These are phyloP conservation scores for Takifugu rubripes DNA, from an alignment of 2,797 vertebrate species.

Conservation along the genomic window DNA sequence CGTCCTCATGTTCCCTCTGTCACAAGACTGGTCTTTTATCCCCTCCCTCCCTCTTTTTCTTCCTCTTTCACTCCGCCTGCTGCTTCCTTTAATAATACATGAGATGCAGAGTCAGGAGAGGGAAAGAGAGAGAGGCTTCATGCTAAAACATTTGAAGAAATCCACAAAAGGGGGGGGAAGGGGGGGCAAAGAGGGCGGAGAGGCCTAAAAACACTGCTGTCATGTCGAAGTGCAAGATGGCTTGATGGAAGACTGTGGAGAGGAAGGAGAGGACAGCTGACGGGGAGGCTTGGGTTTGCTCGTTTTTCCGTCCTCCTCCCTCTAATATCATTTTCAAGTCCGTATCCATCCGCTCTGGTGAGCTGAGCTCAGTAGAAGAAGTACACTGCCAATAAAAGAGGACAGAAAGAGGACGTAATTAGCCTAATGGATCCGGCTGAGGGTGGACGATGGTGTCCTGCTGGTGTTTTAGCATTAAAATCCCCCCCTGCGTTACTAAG, in stretches of 20 bases:
- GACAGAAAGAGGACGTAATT: slow-evolving; percentile 27
- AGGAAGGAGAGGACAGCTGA: slow-evolving; percentile 48
- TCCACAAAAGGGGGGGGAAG: slow-evolving; percentile 30
- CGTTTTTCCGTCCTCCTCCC: slow-evolving; percentile 46
- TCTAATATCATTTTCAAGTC: slow-evolving; percentile 59
- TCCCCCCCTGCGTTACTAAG: no score
- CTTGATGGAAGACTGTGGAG: slow-evolving; percentile 65
- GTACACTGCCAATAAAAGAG: slow-evolving; percentile 67
- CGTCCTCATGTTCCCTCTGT: slow-evolving; percentile 20
- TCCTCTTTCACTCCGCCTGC: slow-evolving; percentile 30
- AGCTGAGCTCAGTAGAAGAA: slow-evolving; percentile 78
- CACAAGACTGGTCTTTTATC: slow-evolving; percentile 24
- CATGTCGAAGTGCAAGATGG: slow-evolving; percentile 63
- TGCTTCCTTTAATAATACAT: slow-evolving; percentile 63
- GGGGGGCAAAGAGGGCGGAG: slow-evolving; percentile 32
- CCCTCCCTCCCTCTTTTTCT: slow-evolving; percentile 24
- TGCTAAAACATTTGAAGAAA: slow-evolving; percentile 40
- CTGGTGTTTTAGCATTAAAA: not conserved
- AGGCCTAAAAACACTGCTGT: slow-evolving; percentile 56
- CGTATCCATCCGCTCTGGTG: slow-evolving; percentile 46
- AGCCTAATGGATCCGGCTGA: slow-evolving; percentile 29
- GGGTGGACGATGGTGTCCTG: not conserved
- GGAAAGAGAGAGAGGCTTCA: slow-evolving; percentile 40
- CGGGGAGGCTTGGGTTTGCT: slow-evolving; percentile 46
- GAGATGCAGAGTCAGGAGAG: slow-evolving; percentile 51